Conservation (phyloP, 2,797 vertebrate species). For the Scarus forsteni region DNA sequence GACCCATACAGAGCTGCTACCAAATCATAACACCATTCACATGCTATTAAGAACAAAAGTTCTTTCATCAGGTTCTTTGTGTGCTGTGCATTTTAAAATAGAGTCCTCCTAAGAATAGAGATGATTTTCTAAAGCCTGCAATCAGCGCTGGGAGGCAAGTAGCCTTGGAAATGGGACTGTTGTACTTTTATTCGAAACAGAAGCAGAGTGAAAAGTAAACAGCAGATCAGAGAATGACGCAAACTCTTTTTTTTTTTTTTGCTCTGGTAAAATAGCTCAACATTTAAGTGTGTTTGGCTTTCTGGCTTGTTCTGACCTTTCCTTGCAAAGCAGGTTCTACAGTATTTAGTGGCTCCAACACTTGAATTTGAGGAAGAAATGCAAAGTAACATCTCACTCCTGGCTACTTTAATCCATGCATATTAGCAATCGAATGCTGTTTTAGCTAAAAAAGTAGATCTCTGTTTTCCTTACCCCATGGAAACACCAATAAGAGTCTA, state of each 20-base stretch:
- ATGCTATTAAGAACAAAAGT: conserved; percentile 61
- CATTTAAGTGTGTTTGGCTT: conserved; percentile 6
- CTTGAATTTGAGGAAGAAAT: not conserved
- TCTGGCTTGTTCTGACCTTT: not conserved
- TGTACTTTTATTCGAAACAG: conserved; percentile 25
- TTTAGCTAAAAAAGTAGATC: not conserved
- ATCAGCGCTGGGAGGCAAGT: conserved; percentile 48
- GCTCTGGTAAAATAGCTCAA: conserved; percentile 23
- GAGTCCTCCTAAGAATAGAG: conserved; percentile 46
- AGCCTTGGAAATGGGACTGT: conserved; percentile 52
- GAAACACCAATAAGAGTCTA: too few relatives aligned
- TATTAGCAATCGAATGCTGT: not conserved
- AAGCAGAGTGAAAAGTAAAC: conserved; percentile 40
- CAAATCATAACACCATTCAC: conserved; percentile 51
- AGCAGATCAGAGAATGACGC: conserved; percentile 31
- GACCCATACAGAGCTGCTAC: conserved; percentile 18
- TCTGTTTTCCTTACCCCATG: not conserved
- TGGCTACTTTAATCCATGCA: not conserved
- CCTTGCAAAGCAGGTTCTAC: not conserved
- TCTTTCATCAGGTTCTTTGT: conserved; percentile 52
- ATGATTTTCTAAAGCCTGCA: conserved; percentile 57
- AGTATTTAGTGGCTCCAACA: conserved; percentile 2
- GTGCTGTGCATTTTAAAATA: conserved; percentile 58
- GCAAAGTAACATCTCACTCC: not conserved
- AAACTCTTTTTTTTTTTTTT: conserved; percentile 13